These are phyloP conservation scores for Ceratina calcarata DNA, from an alignment of 1,140 invertebrate genomes.

Conservation along the genomic window DNA sequence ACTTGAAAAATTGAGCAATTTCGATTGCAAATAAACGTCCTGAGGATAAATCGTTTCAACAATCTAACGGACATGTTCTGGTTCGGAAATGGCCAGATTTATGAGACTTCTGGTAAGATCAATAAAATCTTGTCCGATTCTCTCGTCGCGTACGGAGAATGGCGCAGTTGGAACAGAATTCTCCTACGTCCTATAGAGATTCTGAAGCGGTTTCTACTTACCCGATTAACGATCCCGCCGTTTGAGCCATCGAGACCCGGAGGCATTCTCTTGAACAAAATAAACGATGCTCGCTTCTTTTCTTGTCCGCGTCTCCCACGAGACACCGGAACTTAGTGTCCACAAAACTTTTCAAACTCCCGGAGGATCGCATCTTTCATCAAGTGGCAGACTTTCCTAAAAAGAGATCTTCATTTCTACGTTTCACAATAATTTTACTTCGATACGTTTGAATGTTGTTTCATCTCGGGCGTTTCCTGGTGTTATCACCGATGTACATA, in stretches of 20 bases:
- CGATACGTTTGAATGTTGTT: background rate
- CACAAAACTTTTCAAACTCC: background rate
- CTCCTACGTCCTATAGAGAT: background rate
- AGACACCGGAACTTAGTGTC: background rate
- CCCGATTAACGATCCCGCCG: conserved; percentile 38
- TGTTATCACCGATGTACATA: background rate
- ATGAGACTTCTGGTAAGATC: background rate
- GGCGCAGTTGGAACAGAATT: conserved; percentile 16
- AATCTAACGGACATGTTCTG: background rate
- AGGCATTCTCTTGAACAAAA: conserved; percentile 20
- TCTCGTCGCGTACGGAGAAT: background rate
- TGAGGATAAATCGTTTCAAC: background rate
- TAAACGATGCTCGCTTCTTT: conserved; percentile 20
- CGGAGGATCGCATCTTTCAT: background rate
- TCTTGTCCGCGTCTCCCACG: background rate
- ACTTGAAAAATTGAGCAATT: too few species aligned
- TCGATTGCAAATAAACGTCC: background rate
- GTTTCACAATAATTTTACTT: background rate
- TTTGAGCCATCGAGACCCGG: background rate
- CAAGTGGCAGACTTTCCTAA: background rate
- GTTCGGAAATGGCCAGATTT: background rate
- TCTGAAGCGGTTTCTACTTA: conserved; percentile 29
- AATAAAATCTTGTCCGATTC: conserved; percentile 16
- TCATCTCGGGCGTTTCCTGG: background rate
- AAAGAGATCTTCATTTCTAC: background rate